phyloP scores from a whole-genome alignment of 2,888 invertebrate genomes.

The Hirtodrosophila histrioides region DNA sequence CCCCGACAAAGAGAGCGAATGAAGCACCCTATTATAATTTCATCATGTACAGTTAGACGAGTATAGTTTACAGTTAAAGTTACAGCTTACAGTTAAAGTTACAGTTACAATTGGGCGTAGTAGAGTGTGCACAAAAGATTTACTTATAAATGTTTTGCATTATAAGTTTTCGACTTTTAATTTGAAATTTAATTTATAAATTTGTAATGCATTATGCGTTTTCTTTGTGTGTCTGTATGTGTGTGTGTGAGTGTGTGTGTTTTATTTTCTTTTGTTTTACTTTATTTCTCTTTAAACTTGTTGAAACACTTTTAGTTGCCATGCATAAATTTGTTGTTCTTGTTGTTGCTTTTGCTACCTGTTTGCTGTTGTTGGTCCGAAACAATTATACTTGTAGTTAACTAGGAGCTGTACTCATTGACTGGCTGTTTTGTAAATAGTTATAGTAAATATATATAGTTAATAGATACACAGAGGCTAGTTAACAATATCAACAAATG shows the following conservation, averaged over 20 bases:
- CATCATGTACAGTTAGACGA: neutral
- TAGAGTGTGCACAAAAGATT: slow-evolving; percentile 34
- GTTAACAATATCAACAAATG: slow-evolving; percentile 73
- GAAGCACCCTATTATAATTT: too few relatives aligned
- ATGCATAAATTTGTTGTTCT: slow-evolving; percentile 27
- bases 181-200: slow-evolving; percentile 12
- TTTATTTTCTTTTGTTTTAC: neutral
- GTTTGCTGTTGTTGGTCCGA: slow-evolving; percentile 49
- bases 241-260: slow-evolving; percentile 2
- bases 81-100: slow-evolving; percentile 20
- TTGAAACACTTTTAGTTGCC: slow-evolving; percentile 56
- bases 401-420: slow-evolving; percentile 28
- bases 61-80: slow-evolving; percentile 51
- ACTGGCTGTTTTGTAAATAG: slow-evolving; percentile 53
- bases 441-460: slow-evolving; percentile 56
- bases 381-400: slow-evolving; percentile 30
- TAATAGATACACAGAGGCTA: slow-evolving; percentile 55
- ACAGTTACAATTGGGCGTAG: slow-evolving; percentile 35
- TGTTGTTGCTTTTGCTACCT: neutral
- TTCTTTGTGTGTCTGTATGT: neutral
- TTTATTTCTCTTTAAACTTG: neutral
- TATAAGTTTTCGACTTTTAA: slow-evolving; percentile 8
- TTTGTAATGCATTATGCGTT: slow-evolving; percentile 6
- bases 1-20: too few relatives aligned
- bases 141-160: slow-evolving; percentile 17